A percentile compares a stretch with the other conserved stretches of the same genome.
phyloP scores from a whole-genome alignment of 2,888 invertebrate genomes.

The Chrysolina americana region DNA sequence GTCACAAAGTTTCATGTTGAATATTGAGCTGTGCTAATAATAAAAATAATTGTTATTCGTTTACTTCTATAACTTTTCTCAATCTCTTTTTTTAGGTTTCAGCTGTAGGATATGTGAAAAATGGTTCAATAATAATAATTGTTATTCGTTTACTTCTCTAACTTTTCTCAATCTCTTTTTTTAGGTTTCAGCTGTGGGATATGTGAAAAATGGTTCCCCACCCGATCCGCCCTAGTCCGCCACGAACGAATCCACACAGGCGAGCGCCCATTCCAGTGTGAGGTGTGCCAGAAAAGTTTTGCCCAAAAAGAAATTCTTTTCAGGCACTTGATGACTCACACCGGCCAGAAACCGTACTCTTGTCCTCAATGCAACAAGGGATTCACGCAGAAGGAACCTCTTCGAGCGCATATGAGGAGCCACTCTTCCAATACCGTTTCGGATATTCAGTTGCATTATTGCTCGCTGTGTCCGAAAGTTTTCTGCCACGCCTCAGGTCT shows the following conservation, averaged over 20 bases:
- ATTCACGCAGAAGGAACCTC: conserved; percentile 81
- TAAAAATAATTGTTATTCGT: no score
- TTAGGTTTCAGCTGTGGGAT: conserved; percentile 72
- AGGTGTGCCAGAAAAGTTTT: conserved; percentile 76
- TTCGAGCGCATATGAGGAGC: conserved; percentile 76
- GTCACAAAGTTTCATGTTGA: no score
- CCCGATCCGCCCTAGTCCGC: conserved; percentile 77
- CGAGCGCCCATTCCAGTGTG: conserved; percentile 72
- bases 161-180: conserved; percentile 22
- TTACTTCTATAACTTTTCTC: no score
- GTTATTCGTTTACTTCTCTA: no score
- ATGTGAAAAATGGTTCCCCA: conserved; percentile 80
- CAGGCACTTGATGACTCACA: conserved; percentile 74
- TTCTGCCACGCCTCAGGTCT: conserved; percentile 77
- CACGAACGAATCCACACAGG: conserved; percentile 81
- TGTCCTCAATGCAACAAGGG: conserved; percentile 77
- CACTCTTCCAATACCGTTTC: conserved; percentile 74
- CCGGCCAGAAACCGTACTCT: conserved; percentile 77
- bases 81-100: conserved; percentile 63
- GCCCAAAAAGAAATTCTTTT: conserved; percentile 82
- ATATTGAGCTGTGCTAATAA: no score
- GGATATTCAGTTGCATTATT: conserved; percentile 76
- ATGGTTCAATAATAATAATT: no score
- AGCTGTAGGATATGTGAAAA: conserved; percentile 77
- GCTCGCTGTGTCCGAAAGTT: conserved; percentile 77